Conservation (phyloP, 2,113 vertebrate genomes). For the Amia ocellicauda region DNA sequence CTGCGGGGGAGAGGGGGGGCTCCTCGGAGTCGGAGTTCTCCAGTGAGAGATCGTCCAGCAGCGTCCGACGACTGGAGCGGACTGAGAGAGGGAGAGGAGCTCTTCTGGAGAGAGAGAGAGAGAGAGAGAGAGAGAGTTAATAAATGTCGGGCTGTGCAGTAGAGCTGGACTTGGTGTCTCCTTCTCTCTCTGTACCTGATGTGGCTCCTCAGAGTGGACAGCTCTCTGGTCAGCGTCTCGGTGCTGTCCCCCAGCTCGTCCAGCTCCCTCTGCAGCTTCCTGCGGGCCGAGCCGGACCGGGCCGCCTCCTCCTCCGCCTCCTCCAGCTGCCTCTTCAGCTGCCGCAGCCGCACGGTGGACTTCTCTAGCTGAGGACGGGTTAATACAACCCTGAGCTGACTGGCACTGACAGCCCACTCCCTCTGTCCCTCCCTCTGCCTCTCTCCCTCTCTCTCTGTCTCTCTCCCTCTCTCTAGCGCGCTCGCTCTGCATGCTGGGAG, state of each 20-base stretch:
- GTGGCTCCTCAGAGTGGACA: slow-evolving; percentile 86
- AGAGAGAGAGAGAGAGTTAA: neutral
- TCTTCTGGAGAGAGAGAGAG: slow-evolving; percentile 45
- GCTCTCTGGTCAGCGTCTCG: slow-evolving; percentile 87
- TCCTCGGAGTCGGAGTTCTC: slow-evolving; percentile 74
- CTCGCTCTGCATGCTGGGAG: too few relatives aligned
- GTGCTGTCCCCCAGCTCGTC: slow-evolving; percentile 85
- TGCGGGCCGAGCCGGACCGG: slow-evolving; percentile 83
- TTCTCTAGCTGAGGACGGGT: slow-evolving; percentile 58
- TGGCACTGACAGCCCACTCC: too few relatives aligned
- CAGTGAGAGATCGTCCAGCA: slow-evolving; percentile 67
- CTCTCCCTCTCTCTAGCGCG: too few relatives aligned
- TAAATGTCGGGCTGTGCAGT: neutral
- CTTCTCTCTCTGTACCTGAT: slow-evolving; percentile 74
- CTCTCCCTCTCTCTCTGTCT: too few relatives aligned
- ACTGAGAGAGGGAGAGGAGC: slow-evolving; percentile 58
- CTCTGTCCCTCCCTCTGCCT: too few relatives aligned
- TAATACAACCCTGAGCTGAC: slow-evolving; percentile 21
- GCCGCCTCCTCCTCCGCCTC: slow-evolving; percentile 97
- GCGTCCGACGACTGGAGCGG: slow-evolving; percentile 57
- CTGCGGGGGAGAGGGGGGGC: slow-evolving; percentile 59
- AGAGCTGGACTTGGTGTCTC: too few relatives aligned
- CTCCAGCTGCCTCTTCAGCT: slow-evolving; percentile 95
- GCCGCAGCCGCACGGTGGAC: slow-evolving; percentile 83
- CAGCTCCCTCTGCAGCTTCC: slow-evolving; percentile 92